phyloP scores from a whole-genome alignment of 2,113 vertebrate genomes.

The Sphaerodactylus townsendi region DNA sequence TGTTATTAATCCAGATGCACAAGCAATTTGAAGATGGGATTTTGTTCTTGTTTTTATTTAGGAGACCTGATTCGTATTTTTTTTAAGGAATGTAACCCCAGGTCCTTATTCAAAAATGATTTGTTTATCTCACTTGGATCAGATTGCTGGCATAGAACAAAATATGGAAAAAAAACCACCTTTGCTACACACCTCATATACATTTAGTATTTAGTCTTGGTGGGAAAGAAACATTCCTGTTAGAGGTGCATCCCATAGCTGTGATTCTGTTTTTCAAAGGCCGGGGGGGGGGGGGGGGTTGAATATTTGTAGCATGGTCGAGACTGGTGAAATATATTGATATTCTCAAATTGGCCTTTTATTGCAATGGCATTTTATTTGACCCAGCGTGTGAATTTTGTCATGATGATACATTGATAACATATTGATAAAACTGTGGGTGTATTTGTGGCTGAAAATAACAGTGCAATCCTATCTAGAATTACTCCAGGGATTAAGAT shows the following conservation, averaged over 20 bases:
- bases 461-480: too few species aligned
- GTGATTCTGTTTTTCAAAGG: not conserved
- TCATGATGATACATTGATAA: not conserved
- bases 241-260: not conserved
- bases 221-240: not conserved
- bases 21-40: constrained; percentile 8
- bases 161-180: not conserved
- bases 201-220: not conserved
- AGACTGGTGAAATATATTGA: not conserved
- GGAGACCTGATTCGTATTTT: not conserved
- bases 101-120: constrained; percentile 18
- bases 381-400: not conserved
- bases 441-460: too few species aligned
- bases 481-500: too few species aligned
- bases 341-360: not conserved
- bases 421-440: too few species aligned
- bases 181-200: not conserved
- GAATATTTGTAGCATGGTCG: not conserved
- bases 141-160: not conserved
- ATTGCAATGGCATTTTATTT: not conserved
- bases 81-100: not conserved
- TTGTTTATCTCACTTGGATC: not conserved
- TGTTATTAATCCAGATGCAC: not conserved
- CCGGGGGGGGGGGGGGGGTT: too few species aligned
- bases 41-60: not conserved